phyloP scores from a whole-genome alignment of 2,797 vertebrate genomes.

The Acipenser oxyrinchus region DNA sequence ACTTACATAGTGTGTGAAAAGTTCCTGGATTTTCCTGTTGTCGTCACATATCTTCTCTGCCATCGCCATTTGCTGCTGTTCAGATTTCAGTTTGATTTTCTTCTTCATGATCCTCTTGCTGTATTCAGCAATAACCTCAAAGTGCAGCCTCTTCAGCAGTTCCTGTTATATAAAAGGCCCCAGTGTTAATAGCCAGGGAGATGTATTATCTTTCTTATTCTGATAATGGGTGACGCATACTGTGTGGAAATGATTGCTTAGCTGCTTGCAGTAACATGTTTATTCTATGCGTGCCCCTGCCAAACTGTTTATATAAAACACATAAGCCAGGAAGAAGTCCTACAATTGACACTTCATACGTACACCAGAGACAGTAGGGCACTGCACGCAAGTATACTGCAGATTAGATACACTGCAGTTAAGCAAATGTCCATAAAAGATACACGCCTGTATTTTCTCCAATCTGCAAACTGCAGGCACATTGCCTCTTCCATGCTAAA shows the following conservation, averaged over 20 bases:
- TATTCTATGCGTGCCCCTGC: not conserved
- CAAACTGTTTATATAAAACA: too few species aligned
- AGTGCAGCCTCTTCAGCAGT: conserved; percentile 56
- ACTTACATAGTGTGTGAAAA: conserved; percentile 61
- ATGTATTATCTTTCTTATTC: too few species aligned
- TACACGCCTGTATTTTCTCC: too few species aligned
- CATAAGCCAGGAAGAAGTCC: not conserved
- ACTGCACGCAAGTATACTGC: too few species aligned
- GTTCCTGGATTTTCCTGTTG: conserved; percentile 38
- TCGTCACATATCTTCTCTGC: conserved; percentile 52
- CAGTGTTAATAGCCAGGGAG: too few species aligned
- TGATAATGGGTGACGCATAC: too few species aligned
- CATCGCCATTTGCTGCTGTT: conserved; percentile 56
- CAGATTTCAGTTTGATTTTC: conserved; percentile 57
- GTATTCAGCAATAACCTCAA: conserved; percentile 62
- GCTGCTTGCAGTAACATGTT: conserved; percentile 32
- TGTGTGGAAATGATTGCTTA: not conserved
- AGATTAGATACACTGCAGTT: too few species aligned
- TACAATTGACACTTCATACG: too few species aligned
- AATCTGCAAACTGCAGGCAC: too few species aligned
- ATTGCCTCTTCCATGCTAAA: too few species aligned
- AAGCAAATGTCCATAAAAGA: too few species aligned
- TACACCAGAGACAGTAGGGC: too few species aligned
- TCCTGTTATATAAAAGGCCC: conserved; percentile 45
- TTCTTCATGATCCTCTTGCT: conserved; percentile 64